phyloP scores from a whole-genome alignment of 2,888 invertebrate genomes.

The Tetheella fluctuosa region DNA sequence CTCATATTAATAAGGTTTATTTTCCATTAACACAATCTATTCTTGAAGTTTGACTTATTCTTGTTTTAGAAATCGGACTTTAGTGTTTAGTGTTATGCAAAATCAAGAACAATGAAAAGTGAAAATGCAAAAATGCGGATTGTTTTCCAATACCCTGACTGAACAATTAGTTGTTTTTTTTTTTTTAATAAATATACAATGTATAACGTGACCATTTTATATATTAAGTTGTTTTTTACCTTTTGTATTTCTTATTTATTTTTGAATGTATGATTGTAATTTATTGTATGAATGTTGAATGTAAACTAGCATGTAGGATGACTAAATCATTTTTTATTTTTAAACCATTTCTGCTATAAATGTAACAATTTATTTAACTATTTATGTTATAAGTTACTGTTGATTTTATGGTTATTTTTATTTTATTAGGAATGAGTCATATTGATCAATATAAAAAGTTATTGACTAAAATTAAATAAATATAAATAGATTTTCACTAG shows the following conservation, averaged over 20 bases:
- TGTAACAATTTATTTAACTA: not conserved
- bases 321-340: not conserved
- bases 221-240: constrained; percentile 12
- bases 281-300: constrained; percentile 49
- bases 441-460: too few species aligned
- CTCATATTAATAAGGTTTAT: too few species aligned
- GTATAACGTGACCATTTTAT: constrained; percentile 4
- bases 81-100: too few species aligned
- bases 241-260: constrained; percentile 27
- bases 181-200: not conserved
- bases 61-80: too few species aligned
- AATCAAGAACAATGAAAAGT: constrained; percentile 1
- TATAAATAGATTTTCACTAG: too few species aligned
- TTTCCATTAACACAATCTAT: too few species aligned
- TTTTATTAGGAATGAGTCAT: too few species aligned
- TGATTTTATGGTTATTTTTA: too few species aligned
- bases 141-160: not conserved
- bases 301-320: constrained; percentile 14
- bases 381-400: constrained; percentile 1
- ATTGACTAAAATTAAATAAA: too few species aligned
- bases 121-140: not conserved
- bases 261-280: constrained; percentile 54
- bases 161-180: not conserved
- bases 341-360: not conserved
- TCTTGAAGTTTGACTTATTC: too few species aligned